Percentiles rank a stretch among this genome's conserved stretches.
Conservation (phyloP, 2,113 vertebrate genomes). For the Amphilophus citrinellus region DNA sequence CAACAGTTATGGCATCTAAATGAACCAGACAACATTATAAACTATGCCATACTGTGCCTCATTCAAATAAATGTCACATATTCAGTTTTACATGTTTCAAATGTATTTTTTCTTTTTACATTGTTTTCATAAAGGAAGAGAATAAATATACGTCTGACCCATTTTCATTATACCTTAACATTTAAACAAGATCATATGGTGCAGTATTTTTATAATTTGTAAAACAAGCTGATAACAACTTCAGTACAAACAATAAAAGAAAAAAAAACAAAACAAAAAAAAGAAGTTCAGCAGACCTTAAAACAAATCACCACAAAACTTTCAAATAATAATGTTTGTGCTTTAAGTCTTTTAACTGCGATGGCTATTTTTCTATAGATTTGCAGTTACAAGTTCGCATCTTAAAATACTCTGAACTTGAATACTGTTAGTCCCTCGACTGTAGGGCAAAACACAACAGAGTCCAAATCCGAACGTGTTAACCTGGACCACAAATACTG, state of each 20-base stretch:
- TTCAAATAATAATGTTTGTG: slow-evolving; percentile 76
- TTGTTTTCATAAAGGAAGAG: slow-evolving; percentile 77
- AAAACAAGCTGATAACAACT: slow-evolving; percentile 75
- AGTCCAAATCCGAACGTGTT: slow-evolving; percentile 49
- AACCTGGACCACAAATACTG: slow-evolving; percentile 53
- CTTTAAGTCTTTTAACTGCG: slow-evolving; percentile 78
- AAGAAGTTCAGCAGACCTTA: slow-evolving; percentile 48
- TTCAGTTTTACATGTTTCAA: slow-evolving; percentile 77
- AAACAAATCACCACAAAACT: slow-evolving; percentile 68
- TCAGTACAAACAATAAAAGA: slow-evolving; percentile 71
- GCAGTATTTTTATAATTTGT: slow-evolving; percentile 75
- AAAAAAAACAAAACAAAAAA: slow-evolving; percentile 18
- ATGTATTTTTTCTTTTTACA: slow-evolving; percentile 76
- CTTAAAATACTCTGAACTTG: slow-evolving; percentile 64
- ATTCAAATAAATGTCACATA: slow-evolving; percentile 80
- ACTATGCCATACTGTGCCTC: slow-evolving; percentile 82
- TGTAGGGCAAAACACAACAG: slow-evolving; percentile 31
- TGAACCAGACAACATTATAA: slow-evolving; percentile 82
- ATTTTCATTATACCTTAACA: slow-evolving; percentile 77
- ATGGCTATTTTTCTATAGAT: slow-evolving; percentile 78
- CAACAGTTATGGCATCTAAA: slow-evolving; percentile 84
- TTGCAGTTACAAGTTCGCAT: slow-evolving; percentile 67
- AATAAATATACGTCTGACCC: slow-evolving; percentile 80
- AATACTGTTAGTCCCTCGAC: slow-evolving; percentile 30
- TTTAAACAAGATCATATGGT: slow-evolving; percentile 80